Percentiles rank a stretch among this genome's conserved stretches.
These are phyloP conservation scores for Oreochromis mossambicus DNA, from an alignment of 2,797 vertebrate species.

Conservation along the genomic window DNA sequence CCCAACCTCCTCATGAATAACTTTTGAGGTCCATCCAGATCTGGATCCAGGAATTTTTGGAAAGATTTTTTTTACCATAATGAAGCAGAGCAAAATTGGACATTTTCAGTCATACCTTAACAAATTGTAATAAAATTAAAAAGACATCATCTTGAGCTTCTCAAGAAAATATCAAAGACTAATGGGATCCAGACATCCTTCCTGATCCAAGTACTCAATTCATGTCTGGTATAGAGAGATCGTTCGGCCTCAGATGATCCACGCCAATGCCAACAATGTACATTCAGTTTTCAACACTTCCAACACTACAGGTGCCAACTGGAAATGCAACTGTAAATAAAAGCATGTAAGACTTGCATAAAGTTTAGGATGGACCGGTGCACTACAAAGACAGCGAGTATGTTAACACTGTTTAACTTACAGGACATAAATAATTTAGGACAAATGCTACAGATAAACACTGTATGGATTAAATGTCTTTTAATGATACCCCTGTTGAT, in stretches of 20 bases:
- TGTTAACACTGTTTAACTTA: neutral
- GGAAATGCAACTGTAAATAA: neutral
- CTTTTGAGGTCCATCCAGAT: neutral
- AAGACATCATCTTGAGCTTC: neutral
- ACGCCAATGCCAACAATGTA: fast-evolving
- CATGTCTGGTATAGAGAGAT: neutral
- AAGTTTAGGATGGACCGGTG: neutral
- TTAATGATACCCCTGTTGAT: neutral
- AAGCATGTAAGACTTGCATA: fast-evolving
- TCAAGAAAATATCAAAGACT: neutral
- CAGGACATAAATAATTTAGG: neutral
- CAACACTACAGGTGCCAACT: neutral
- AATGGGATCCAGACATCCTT: neutral
- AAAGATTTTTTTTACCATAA: neutral
- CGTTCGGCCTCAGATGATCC: neutral
- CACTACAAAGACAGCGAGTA: neutral
- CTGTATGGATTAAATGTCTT: neutral
- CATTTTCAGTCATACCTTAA: neutral
- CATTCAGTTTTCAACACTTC: neutral
- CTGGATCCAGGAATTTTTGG: neutral
- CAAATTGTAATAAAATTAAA: neutral
- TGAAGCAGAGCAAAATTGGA: neutral
- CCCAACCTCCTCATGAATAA: neutral
- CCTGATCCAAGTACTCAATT: neutral
- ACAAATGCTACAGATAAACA: neutral